Conservation (phyloP, 2,888 invertebrate genomes). For the Tetropium fuscum region DNA sequence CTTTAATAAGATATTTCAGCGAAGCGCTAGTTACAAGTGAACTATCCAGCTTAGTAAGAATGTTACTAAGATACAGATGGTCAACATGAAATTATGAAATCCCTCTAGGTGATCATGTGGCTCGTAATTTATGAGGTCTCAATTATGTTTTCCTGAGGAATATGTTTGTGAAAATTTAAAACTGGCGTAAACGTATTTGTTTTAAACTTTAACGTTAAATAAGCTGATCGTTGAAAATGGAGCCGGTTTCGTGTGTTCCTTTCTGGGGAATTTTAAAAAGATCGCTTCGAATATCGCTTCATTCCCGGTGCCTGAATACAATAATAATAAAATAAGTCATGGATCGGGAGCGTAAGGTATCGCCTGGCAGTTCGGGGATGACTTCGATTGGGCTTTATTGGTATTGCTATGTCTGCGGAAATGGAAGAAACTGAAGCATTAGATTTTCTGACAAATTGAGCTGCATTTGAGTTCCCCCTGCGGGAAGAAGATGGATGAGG, state of each 20-base stretch:
- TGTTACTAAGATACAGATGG: too few species aligned
- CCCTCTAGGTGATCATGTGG: too few species aligned
- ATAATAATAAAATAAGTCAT: constrained; percentile 54
- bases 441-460: constrained; percentile 69
- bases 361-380: constrained; percentile 42
- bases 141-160: too few species aligned
- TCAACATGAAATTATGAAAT: too few species aligned
- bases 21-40: too few species aligned
- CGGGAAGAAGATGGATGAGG: constrained; percentile 69
- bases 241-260: not conserved
- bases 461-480: constrained; percentile 66
- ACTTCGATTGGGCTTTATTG: constrained; percentile 48
- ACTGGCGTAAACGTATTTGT: not conserved
- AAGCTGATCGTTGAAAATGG: constrained; percentile 1
- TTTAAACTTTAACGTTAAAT: not conserved
- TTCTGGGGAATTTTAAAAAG: constrained; percentile 24
- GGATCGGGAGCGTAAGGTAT: constrained; percentile 44
- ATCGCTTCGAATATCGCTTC: constrained; percentile 34
- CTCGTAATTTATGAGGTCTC: too few species aligned
- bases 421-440: constrained; percentile 60
- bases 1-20: too few species aligned
- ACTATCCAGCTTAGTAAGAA: too few species aligned
- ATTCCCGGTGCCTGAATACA: constrained; percentile 42
- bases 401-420: constrained; percentile 44
- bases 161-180: too few species aligned